Evolutionary conservation across 2,888 invertebrate genomes (phyloP).

Genomic region (Diarsia mendica): DNA sequence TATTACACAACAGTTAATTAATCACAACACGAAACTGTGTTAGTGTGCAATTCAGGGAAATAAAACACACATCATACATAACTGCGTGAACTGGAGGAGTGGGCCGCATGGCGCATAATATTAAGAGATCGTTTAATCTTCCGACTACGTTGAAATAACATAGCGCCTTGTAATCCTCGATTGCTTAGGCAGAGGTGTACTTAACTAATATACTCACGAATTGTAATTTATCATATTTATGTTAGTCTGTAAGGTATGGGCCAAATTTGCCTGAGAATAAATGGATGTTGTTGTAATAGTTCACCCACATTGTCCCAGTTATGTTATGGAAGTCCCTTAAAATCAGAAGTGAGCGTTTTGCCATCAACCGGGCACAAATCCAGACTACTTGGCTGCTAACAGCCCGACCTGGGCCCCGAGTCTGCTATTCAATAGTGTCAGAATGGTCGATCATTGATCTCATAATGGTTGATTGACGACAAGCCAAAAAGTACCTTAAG

Average conservation of each 20-base stretch:
- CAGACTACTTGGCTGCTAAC: neutral
- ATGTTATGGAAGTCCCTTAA: neutral
- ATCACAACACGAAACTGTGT: slow-evolving; percentile 63
- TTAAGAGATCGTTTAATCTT: slow-evolving; percentile 47
- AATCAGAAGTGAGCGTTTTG: neutral
- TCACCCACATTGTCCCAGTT: neutral
- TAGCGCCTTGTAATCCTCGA: neutral
- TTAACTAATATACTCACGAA: no score
- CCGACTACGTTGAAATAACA: slow-evolving; percentile 29
- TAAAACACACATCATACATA: slow-evolving; percentile 55
- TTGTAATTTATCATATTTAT: no score
- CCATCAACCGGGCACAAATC: neutral
- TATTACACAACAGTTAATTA: slow-evolving; percentile 48
- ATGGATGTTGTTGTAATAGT: neutral
- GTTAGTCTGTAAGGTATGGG: no score
- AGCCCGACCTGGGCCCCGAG: no score
- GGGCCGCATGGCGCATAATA: slow-evolving; percentile 72
- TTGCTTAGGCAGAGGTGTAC: neutral
- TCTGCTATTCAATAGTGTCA: no score
- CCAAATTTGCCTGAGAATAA: no score
- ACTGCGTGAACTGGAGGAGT: slow-evolving; percentile 78
- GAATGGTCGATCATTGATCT: no score
- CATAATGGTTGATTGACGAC: no score
- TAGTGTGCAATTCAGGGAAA: slow-evolving; percentile 72
- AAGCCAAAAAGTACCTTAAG: no score